These are phyloP conservation scores for Philhelius pedissequus DNA, from an alignment of 2,888 invertebrate genomes.

Conservation along the genomic window DNA sequence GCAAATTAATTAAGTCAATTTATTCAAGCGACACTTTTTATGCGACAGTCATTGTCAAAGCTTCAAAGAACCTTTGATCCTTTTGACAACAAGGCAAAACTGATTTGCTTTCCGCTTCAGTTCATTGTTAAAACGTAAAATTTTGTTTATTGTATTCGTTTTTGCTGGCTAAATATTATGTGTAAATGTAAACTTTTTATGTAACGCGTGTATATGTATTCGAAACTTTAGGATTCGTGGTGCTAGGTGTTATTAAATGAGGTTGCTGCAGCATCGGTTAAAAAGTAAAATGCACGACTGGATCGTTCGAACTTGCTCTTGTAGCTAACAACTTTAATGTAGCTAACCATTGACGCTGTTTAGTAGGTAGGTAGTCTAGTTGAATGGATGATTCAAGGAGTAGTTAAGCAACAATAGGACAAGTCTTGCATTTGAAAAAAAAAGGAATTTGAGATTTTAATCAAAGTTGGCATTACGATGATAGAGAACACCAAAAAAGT, in stretches of 20 bases:
- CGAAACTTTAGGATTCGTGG: neutral
- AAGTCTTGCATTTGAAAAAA: too few species aligned
- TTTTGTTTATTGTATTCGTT: neutral
- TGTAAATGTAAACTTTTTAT: neutral
- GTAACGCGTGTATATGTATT: neutral
- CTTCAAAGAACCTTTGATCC: constrained; percentile 45
- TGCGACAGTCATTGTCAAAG: neutral
- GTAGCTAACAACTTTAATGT: too few species aligned
- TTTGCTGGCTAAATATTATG: neutral
- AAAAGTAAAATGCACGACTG: too few species aligned
- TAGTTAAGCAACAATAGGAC: too few species aligned
- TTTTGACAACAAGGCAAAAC: constrained; percentile 54
- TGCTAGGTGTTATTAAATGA: neutral
- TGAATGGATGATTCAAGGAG: too few species aligned
- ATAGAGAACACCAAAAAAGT: too few species aligned
- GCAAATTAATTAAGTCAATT: constrained; percentile 57
- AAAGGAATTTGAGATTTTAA: too few species aligned
- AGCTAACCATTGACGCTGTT: too few species aligned
- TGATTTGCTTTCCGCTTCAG: constrained; percentile 23
- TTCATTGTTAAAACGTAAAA: neutral
- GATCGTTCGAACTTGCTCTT: too few species aligned
- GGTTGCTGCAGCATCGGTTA: neutral
- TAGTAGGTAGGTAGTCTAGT: too few species aligned
- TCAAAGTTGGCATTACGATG: too few species aligned
- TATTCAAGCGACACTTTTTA: constrained; percentile 41